Evolutionary conservation across 2,113 vertebrate genomes (phyloP).

Genomic region (Coracopsis vasa): DNA sequence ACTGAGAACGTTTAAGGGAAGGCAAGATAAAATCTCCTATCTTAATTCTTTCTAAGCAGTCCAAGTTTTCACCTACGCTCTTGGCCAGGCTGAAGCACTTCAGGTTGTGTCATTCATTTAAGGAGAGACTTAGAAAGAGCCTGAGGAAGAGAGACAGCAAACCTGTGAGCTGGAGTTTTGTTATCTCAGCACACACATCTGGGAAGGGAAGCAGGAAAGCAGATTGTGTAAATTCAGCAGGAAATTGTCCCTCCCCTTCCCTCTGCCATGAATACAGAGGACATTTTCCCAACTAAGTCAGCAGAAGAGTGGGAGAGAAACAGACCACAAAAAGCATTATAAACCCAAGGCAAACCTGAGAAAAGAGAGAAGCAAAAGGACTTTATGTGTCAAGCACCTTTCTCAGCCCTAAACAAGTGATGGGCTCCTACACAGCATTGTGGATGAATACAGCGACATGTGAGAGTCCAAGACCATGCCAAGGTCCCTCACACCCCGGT

Average conservation of each 20-base stretch:
- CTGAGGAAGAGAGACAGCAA: background rate
- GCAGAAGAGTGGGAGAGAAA: background rate
- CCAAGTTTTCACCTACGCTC: background rate
- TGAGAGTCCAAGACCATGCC: accelerated
- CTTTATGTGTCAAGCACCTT: background rate
- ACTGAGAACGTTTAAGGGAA: background rate
- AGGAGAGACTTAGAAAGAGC: background rate
- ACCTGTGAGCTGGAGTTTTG: background rate
- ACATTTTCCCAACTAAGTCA: background rate
- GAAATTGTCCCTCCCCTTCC: background rate
- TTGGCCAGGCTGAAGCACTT: accelerated
- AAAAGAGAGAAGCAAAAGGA: background rate
- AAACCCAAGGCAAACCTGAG: background rate
- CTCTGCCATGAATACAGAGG: background rate
- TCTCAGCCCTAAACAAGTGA: background rate
- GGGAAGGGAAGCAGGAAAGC: background rate
- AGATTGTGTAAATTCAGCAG: background rate
- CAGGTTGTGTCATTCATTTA: background rate
- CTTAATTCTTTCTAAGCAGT: background rate
- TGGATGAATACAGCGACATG: accelerated
- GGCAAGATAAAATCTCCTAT: slow-evolving; percentile 16
- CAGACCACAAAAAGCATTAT: accelerated
- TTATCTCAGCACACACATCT: background rate
- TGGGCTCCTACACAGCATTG: background rate
- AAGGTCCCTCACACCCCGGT: background rate